These are phyloP conservation scores for Cerastis leucographa DNA, from an alignment of 2,888 invertebrate species.

Conservation along the genomic window DNA sequence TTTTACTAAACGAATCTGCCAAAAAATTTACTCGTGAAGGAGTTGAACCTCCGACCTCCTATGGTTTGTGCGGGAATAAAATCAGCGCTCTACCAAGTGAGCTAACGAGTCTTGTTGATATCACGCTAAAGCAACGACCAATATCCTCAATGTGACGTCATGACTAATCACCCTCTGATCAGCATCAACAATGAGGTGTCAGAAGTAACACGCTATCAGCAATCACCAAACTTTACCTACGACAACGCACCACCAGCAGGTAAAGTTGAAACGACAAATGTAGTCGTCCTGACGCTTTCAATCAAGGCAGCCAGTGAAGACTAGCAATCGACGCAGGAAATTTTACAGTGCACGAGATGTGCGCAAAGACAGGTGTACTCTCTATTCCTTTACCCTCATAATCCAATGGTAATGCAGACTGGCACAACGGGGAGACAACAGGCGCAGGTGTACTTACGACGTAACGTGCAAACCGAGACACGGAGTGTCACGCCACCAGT, in stretches of 20 bases:
- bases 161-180: background rate
- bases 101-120: no score
- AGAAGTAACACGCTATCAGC: background rate
- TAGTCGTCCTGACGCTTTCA: background rate
- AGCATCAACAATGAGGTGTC: background rate
- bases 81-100: background rate
- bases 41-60: background rate
- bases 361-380: background rate
- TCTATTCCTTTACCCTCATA: background rate
- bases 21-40: background rate
- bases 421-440: background rate
- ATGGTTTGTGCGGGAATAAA: background rate
- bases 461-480: background rate
- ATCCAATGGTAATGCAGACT: background rate
- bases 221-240: background rate
- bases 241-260: background rate
- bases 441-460: background rate
- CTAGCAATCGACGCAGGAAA: background rate
- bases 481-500: background rate
- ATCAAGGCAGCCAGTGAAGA: background rate
- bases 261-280: background rate
- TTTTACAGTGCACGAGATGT: background rate
- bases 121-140: background rate
- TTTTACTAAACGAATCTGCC: background rate
- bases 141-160: no score